phyloP scores from a whole-genome alignment of 2,113 vertebrate species.

The Smithornis capensis region DNA sequence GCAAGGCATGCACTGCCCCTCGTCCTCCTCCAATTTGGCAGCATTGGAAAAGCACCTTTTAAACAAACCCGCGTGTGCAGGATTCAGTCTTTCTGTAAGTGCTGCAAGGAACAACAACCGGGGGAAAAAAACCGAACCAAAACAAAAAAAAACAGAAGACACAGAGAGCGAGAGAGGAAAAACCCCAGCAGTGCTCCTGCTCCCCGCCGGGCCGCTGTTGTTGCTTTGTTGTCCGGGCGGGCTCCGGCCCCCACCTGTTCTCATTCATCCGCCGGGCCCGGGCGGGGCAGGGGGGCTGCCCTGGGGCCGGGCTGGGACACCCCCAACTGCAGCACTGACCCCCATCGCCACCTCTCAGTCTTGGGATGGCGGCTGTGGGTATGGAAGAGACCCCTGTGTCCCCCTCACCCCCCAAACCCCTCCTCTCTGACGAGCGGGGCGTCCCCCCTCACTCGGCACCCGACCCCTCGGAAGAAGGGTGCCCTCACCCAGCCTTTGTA shows the following conservation, averaged over 20 bases:
- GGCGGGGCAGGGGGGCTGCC: not conserved
- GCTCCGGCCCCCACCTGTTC: conserved; percentile 63
- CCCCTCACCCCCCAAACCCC: fast-evolving
- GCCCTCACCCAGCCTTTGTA: no score
- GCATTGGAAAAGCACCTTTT: not conserved
- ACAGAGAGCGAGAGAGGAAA: not conserved
- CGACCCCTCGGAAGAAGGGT: not conserved
- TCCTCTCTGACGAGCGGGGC: not conserved
- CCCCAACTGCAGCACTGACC: not conserved
- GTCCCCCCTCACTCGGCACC: not conserved
- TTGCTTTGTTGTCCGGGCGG: conserved; percentile 52
- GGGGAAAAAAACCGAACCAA: not conserved
- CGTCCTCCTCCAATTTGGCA: not conserved
- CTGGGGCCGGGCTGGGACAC: fast-evolving
- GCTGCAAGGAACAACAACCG: conserved; percentile 8
- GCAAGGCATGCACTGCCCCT: not conserved
- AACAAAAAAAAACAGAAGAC: not conserved
- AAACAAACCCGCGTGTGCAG: not conserved
- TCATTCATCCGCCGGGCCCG: conserved; percentile 21
- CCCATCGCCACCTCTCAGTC: fast-evolving
- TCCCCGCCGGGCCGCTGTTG: not conserved
- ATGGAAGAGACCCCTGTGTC: not conserved
- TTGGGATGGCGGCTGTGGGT: not conserved
- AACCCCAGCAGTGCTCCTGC: not conserved
- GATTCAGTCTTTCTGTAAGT: not conserved